These are phyloP conservation scores for Carassius gibelio DNA, from an alignment of 2,113 vertebrate genomes.

Conservation along the genomic window DNA sequence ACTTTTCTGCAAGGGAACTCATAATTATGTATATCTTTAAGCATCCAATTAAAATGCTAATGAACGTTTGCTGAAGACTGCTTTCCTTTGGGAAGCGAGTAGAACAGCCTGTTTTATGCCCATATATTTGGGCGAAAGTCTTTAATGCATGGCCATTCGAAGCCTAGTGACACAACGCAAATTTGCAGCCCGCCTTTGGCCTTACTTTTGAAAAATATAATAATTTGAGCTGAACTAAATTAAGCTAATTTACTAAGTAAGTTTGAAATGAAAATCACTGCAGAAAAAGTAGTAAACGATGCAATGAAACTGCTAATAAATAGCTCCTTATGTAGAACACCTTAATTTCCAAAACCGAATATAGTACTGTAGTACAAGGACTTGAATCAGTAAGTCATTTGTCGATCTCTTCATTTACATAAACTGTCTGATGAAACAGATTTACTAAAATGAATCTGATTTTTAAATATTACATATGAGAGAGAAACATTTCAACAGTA, in stretches of 20 bases:
- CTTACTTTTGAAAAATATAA: not conserved
- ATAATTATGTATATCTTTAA: constrained; percentile 64
- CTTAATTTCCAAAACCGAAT: no score
- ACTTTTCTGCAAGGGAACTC: constrained; percentile 49
- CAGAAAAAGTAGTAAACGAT: not conserved
- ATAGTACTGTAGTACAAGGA: no score
- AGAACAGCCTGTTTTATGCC: constrained; percentile 32
- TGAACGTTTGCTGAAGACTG: constrained; percentile 54
- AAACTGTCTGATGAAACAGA: no score
- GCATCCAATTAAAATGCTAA: constrained; percentile 67
- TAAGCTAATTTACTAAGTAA: not conserved
- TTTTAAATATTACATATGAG: no score
- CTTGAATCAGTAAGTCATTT: no score
- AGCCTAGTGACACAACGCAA: not conserved
- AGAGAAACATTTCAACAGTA: no score
- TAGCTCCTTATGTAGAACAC: not conserved
- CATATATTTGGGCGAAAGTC: constrained; percentile 21
- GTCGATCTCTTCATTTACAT: no score
- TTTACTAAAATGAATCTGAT: no score
- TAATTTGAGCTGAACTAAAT: not conserved
- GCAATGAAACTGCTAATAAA: not conserved
- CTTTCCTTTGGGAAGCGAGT: constrained; percentile 52
- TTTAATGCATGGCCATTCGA: constrained; percentile 27
- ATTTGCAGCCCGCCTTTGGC: constrained; percentile 2
- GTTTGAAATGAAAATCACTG: constrained; percentile 10